Percentiles rank a stretch among this genome's conserved stretches.
Evolutionary conservation across 2,797 vertebrate genomes (phyloP).

Genomic region (Chrysolophus pictus): DNA sequence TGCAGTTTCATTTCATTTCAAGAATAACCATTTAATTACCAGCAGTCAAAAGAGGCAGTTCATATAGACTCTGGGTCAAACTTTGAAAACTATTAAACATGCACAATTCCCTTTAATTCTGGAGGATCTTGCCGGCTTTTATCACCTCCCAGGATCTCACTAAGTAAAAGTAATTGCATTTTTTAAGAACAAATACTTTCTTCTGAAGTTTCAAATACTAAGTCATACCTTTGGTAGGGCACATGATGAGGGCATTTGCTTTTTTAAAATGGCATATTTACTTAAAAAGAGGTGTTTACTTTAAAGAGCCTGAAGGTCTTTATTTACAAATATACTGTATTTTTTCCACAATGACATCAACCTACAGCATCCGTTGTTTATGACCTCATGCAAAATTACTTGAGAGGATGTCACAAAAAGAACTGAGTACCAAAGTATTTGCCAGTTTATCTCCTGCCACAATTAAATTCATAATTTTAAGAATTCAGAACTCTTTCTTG

Average conservation of each 20-base stretch:
- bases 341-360: background rate
- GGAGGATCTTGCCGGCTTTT: background rate
- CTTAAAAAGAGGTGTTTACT: background rate
- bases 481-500: constrained; percentile 18
- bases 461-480: constrained; percentile 1
- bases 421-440: background rate
- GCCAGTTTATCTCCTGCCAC: background rate
- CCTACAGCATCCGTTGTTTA: background rate
- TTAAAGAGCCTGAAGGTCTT: background rate
- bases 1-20: background rate
- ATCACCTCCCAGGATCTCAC: background rate
- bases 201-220: background rate
- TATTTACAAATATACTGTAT: background rate
- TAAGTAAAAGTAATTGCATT: background rate
- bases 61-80: background rate
- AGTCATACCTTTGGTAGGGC: background rate
- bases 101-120: background rate
- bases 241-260: background rate
- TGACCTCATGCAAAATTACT: background rate
- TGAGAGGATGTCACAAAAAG: background rate
- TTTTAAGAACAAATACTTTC: background rate
- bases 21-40: constrained; percentile 29
- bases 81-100: background rate
- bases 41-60: background rate
- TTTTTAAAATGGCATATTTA: background rate